Percentiles rank a stretch among this genome's conserved stretches.
Conservation (phyloP, 2,888 invertebrate species). For the Macrosiphum euphorbiae region DNA sequence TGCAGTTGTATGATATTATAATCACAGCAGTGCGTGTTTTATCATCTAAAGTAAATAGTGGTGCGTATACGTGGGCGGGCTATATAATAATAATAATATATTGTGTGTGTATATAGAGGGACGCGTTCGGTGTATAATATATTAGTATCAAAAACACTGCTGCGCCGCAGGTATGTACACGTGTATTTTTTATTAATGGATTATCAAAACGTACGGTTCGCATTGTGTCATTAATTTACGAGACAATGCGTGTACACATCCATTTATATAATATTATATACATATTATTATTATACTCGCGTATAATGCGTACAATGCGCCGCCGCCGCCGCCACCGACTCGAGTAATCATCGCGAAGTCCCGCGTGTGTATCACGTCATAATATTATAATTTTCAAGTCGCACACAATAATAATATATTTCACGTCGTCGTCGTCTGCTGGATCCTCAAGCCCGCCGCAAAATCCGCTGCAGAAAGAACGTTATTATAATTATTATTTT, state of each 20-base stretch:
- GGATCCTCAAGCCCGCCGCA: neutral
- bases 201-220: slow-evolving; percentile 45
- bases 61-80: too few species aligned
- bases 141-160: neutral
- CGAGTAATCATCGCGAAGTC: slow-evolving; percentile 34
- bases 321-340: neutral
- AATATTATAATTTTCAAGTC: slow-evolving; percentile 30
- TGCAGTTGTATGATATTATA: neutral
- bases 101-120: neutral
- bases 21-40: neutral
- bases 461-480: slow-evolving; percentile 32
- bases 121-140: neutral
- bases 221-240: slow-evolving; percentile 56
- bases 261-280: neutral
- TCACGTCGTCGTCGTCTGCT: slow-evolving; percentile 20
- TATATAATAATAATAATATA: neutral
- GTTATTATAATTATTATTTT: neutral
- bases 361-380: neutral
- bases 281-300: too few species aligned
- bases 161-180: neutral
- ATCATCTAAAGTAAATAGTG: neutral
- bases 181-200: slow-evolving; percentile 40
- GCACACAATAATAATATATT: neutral
- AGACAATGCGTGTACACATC: slow-evolving; percentile 29
- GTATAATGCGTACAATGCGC: neutral